phyloP scores from a whole-genome alignment of 1,140 invertebrate species.

The Acromyrmex charruanus region DNA sequence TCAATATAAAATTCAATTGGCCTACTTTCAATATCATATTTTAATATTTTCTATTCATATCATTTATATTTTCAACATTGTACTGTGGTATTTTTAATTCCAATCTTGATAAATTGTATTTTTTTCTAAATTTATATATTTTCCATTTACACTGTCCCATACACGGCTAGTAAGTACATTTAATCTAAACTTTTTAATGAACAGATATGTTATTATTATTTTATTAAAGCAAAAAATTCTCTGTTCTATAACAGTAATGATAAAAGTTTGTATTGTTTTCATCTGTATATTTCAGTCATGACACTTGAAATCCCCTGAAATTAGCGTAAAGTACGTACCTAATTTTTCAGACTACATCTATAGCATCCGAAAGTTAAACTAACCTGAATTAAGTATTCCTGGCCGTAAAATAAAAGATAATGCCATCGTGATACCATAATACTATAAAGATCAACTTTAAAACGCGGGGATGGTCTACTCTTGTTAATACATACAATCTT shows the following conservation, averaged over 20 bases:
- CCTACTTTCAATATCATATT: not conserved
- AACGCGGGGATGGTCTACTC: not conserved
- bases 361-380: not conserved
- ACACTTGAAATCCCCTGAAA: not conserved
- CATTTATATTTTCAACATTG: not conserved
- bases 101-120: not conserved
- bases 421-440: not conserved
- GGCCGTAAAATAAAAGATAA: slow-evolving; percentile 8
- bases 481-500: not conserved
- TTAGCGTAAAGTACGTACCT: not conserved
- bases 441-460: not conserved
- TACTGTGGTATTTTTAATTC: not conserved
- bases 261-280: not conserved
- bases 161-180: not conserved
- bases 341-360: not conserved
- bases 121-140: not conserved
- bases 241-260: not conserved
- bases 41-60: not conserved
- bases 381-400: not conserved
- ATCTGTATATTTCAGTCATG: not conserved
- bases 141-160: not conserved
- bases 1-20: not conserved
- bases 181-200: slow-evolving; percentile 11
- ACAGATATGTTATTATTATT: not conserved
- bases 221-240: not conserved